Base-by-base conservation (phyloP, 2,113 vertebrate species). In the Dascyllus trimaculatus region DNA sequence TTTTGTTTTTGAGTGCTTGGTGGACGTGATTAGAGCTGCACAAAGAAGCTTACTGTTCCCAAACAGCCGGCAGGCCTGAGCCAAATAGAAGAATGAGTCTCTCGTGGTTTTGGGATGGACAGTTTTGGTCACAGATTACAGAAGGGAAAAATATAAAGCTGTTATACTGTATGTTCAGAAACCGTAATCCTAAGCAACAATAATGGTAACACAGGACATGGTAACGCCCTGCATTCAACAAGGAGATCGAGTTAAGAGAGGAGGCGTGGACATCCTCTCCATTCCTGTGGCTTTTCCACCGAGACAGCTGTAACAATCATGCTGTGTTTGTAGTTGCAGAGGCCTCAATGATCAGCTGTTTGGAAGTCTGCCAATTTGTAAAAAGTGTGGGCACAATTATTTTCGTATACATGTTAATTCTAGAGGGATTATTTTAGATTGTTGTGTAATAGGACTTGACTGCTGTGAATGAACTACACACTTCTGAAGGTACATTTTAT, bases 1-100 rank as follows among this genome's bases (percentile, higher is more conserved):
- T 66, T 82, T 83, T 78, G 69, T 81, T 82, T 82, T 66, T 48
- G 82, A 63, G 32, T 26, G n/a, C 32, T 21, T 29, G 29, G 73
- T 75, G 79, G 71, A 82, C 84, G 49, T 32, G 56, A 84, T 88
- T 71, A 54, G 35, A 68, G 57, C 64, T 14, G 15, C 59, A 92
- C 87, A 92, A 91, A 91, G 89, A 73, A 59, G 32, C 18, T 60
- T 24, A 82, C 78, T 91, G 85, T 92, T 88, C 60, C 49, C 56
- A 82, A 79, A 79, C 61, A 60, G 17, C 80, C 46, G n/a, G 56
- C 13, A 22, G 69, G 35, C 40, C 64, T 0, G 21, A 70, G 83
- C 70, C 84, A 73, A 75, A 57, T 63, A 38, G 56, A 56, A 52
- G 40, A 75, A 22, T 52, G 6, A 68, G 69, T 78, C 60, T 81